phyloP scores from a whole-genome alignment of 2,888 invertebrate genomes.

The Heliconius aoede region DNA sequence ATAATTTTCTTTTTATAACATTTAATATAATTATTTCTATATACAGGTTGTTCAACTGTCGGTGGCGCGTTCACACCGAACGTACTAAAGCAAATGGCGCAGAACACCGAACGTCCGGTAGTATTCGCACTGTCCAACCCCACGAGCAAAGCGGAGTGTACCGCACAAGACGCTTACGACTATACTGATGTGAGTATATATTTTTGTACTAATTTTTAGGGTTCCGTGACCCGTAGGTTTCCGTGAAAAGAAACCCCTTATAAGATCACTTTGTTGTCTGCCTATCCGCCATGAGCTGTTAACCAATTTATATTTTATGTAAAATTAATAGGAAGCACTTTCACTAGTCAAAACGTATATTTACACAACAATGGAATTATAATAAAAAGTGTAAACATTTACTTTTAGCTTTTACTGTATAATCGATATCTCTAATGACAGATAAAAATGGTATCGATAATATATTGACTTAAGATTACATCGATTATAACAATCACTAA shows the following conservation, averaged over 20 bases:
- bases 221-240: too few species aligned
- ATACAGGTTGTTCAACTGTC: conserved; percentile 93
- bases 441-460: conserved; percentile 9
- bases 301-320: too few species aligned
- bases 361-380: neutral
- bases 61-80: conserved; percentile 95
- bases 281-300: too few species aligned
- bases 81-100: conserved; percentile 93
- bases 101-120: conserved; percentile 93
- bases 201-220: too few species aligned
- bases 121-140: conserved; percentile 99
- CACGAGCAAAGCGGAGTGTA: conserved; percentile 98
- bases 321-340: too few species aligned
- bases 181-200: conserved; percentile 92
- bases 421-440: conserved; percentile 6
- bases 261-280: too few species aligned
- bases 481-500: conserved; percentile 7
- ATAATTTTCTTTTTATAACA: too few species aligned
- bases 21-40: neutral
- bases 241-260: too few species aligned
- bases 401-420: neutral
- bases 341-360: neutral
- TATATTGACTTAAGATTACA: conserved; percentile 7
- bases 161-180: conserved; percentile 97
- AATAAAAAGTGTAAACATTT: conserved; percentile 9